A percentile compares a stretch with the other conserved stretches of the same genome.
Evolutionary conservation across 1,140 invertebrate genomes (phyloP).

Genomic region (Venustaconcha ellipsiformis): DNA sequence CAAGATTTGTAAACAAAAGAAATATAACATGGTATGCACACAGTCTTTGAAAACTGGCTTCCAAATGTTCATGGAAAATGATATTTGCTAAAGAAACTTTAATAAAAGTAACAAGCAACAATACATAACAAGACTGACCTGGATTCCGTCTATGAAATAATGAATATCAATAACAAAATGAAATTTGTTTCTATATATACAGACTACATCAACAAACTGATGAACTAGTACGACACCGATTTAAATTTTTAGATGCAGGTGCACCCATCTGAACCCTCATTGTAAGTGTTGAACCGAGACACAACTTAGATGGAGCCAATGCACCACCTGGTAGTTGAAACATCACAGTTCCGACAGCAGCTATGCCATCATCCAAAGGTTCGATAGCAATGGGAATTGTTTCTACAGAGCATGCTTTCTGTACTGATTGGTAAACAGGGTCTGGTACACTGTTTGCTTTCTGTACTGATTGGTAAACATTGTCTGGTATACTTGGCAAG

Average conservation of each 20-base stretch:
- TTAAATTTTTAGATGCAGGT: background rate
- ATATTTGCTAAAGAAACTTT: no score
- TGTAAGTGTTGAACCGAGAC: conserved; percentile 68
- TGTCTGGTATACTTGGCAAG: conserved; percentile 23
- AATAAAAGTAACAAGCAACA: no score
- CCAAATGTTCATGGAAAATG: no score
- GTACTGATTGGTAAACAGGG: conserved; percentile 13
- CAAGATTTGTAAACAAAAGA: no score
- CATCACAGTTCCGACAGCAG: conserved; percentile 90
- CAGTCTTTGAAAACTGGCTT: no score
- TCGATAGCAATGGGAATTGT: conserved; percentile 90
- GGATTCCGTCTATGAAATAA: no score
- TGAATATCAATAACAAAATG: no score
- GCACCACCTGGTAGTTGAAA: conserved; percentile 87
- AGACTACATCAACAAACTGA: no score
- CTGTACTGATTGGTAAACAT: conserved; percentile 9
- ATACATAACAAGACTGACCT: no score
- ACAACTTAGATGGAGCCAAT: conserved; percentile 56
- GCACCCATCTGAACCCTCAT: conserved; percentile 13
- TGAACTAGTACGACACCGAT: no score
- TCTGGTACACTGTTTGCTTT: background rate
- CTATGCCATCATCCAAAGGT: conserved; percentile 86
- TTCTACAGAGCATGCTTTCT: conserved; percentile 67
- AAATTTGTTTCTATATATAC: no score
- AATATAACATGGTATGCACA: no score